These are phyloP conservation scores for Macaria notata DNA, from an alignment of 2,888 invertebrate genomes.

Conservation along the genomic window DNA sequence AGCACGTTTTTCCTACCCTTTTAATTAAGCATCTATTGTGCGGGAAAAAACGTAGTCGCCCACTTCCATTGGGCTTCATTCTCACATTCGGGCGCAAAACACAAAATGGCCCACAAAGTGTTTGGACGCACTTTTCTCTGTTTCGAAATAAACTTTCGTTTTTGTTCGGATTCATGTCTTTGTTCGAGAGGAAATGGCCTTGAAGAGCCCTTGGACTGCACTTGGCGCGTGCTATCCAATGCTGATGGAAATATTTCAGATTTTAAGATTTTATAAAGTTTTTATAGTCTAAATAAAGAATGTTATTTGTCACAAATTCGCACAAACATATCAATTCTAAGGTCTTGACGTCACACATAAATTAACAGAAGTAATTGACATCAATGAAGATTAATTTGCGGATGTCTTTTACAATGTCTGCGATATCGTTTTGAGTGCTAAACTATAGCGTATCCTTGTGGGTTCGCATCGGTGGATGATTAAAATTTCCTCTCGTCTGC, in stretches of 20 bases:
- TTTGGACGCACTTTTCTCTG: not conserved
- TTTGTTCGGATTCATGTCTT: slow-evolving; percentile 4
- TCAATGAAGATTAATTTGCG: slow-evolving; percentile 9
- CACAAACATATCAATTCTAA: not conserved
- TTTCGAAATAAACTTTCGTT: slow-evolving; percentile 3
- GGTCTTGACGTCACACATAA: slow-evolving; percentile 5
- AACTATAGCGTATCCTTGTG: not conserved
- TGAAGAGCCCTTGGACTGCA: slow-evolving; percentile 13
- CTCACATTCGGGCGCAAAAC: not conserved
- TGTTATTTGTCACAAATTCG: not conserved
- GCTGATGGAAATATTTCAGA: slow-evolving; percentile 3
- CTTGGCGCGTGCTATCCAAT: slow-evolving; percentile 5
- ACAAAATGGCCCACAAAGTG: slow-evolving; percentile 2
- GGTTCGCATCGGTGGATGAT: slow-evolving; percentile 21
- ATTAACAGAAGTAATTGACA: slow-evolving; percentile 7
- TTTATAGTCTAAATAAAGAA: not conserved
- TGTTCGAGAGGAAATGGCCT: slow-evolving; percentile 12
- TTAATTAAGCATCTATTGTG: slow-evolving; percentile 13
- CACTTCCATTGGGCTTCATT: slow-evolving; percentile 1
- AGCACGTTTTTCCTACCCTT: slow-evolving; percentile 9
- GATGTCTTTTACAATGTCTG: slow-evolving; percentile 3
- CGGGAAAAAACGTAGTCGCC: slow-evolving; percentile 4
- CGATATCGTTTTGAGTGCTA: not conserved
- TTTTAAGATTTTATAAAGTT: not conserved
- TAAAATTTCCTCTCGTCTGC: slow-evolving; percentile 29